Conservation (phyloP, 2,113 vertebrate genomes). For the Pangasianodon gigas region DNA sequence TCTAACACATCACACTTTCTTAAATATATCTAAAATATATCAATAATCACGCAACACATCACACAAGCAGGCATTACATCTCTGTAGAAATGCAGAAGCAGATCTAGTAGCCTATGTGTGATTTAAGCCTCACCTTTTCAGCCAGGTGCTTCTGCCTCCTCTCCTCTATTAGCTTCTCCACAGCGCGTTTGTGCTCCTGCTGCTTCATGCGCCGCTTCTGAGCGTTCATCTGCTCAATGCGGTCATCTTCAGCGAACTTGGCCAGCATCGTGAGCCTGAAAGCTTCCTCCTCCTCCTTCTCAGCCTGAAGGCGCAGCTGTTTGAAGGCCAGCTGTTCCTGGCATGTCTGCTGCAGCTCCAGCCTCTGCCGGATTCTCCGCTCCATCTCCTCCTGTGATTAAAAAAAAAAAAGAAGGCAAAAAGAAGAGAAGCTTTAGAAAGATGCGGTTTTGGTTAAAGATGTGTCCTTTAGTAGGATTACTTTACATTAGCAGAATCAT, state of each 20-base stretch:
- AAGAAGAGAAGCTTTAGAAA: neutral
- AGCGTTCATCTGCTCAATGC: conserved; percentile 87
- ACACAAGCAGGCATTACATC: neutral
- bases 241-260: conserved; percentile 89
- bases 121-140: conserved; percentile 77
- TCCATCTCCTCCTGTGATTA: conserved; percentile 79
- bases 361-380: conserved; percentile 78
- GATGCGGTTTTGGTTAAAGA: neutral
- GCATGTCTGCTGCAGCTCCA: conserved; percentile 78
- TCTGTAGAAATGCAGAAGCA: neutral
- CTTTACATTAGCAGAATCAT: neutral
- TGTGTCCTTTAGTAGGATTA: neutral
- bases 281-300: conserved; percentile 80
- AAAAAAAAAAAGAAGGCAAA: neutral
- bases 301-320: conserved; percentile 70
- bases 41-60: neutral
- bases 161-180: conserved; percentile 84
- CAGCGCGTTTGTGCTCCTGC: conserved; percentile 82
- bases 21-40: neutral
- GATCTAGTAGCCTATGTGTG: too few species aligned
- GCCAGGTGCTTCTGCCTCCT: conserved; percentile 74
- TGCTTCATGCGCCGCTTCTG: conserved; percentile 88
- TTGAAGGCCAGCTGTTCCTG: conserved; percentile 83
- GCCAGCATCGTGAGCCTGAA: conserved; percentile 80
- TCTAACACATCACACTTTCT: too few species aligned